These are phyloP conservation scores for Antheraea yamamai DNA, from an alignment of 2,888 invertebrate species.

Conservation along the genomic window DNA sequence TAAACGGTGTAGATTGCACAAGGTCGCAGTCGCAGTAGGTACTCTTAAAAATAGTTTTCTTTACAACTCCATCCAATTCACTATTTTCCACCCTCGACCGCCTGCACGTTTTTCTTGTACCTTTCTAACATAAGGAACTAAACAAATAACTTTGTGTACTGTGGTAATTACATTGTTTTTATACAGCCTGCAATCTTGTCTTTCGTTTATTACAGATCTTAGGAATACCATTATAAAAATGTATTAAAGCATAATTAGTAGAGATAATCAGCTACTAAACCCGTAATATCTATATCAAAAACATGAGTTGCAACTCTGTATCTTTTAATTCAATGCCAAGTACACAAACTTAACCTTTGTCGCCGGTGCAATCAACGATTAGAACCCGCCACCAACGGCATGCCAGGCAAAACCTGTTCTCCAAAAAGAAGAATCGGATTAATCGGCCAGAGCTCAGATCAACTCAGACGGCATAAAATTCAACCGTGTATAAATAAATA, in stretches of 20 bases:
- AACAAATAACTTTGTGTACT: no score
- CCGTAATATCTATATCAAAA: background rate
- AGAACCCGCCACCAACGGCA: background rate
- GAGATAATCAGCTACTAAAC: background rate
- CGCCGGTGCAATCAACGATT: slow-evolving; percentile 1
- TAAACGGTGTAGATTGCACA: no score
- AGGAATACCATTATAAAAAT: background rate
- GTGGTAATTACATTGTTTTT: no score
- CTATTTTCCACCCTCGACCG: no score
- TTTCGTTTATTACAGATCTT: background rate
- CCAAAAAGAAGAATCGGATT: background rate
- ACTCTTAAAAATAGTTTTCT: no score
- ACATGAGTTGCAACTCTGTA: background rate
- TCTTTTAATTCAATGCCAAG: background rate
- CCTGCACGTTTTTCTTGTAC: no score
- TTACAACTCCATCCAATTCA: no score
- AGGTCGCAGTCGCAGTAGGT: no score
- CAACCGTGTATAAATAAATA: no score
- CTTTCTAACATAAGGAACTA: no score
- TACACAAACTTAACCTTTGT: background rate
- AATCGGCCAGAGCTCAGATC: background rate
- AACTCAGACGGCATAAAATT: background rate
- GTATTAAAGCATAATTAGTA: background rate
- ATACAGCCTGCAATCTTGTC: no score
- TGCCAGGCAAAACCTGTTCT: background rate